Evolutionary conservation across 1,140 invertebrate species (phyloP).

Genomic region (Lordiphosa collinella): DNA sequence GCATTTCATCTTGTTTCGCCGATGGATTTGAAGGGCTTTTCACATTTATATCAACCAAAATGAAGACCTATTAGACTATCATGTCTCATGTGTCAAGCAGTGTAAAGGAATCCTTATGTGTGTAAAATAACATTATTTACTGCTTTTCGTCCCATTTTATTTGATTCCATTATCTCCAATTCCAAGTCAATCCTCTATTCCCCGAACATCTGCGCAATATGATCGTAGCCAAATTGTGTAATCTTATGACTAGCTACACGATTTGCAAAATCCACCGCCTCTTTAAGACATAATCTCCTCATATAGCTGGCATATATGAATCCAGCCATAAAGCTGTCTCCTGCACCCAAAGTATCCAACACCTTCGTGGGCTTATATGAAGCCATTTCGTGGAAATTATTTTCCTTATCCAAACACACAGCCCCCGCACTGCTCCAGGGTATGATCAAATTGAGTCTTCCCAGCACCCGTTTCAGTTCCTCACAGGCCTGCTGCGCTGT

Average conservation of each 20-base stretch:
- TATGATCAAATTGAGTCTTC: slow-evolving; percentile 81
- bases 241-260: slow-evolving; percentile 85
- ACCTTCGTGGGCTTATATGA: slow-evolving; percentile 81
- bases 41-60: too few species aligned
- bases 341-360: slow-evolving; percentile 86
- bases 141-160: too few species aligned
- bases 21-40: too few species aligned
- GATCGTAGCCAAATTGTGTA: slow-evolving; percentile 80
- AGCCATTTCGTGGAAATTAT: slow-evolving; percentile 79
- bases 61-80: too few species aligned
- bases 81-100: too few species aligned
- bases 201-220: slow-evolving; percentile 27
- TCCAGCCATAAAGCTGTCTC: slow-evolving; percentile 84
- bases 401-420: slow-evolving; percentile 80
- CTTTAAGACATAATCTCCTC: background rate
- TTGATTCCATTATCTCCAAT: too few species aligned
- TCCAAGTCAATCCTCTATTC: background rate
- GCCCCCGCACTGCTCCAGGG: slow-evolving; percentile 86
- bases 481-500: slow-evolving; percentile 31
- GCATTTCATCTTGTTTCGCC: too few species aligned
- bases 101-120: too few species aligned
- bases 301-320: slow-evolving; percentile 80
- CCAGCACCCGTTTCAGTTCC: slow-evolving; percentile 10
- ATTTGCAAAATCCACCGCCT: slow-evolving; percentile 83
- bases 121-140: too few species aligned